These are phyloP conservation scores for Drosophila yakuba DNA, from an alignment of 1,140 invertebrate species.

Conservation along the genomic window DNA sequence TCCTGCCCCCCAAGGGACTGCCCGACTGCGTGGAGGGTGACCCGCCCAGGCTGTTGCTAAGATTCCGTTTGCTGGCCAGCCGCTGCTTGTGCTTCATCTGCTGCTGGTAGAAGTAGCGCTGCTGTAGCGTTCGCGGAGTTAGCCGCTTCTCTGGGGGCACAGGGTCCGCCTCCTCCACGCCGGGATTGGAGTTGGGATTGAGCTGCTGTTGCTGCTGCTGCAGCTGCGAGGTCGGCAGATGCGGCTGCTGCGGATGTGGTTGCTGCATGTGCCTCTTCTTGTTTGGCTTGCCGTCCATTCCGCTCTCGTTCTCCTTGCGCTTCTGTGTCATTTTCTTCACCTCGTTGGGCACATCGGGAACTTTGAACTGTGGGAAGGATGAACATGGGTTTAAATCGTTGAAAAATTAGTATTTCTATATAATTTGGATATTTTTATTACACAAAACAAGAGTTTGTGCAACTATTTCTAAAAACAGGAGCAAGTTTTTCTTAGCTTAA, in stretches of 20 bases:
- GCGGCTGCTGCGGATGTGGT: conserved; percentile 30
- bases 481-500: no score
- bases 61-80: conserved; percentile 57
- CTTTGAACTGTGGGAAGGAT: conserved; percentile 60
- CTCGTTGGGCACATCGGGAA: conserved; percentile 75
- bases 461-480: background rate
- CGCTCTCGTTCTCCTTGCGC: conserved; percentile 66
- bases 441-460: background rate
- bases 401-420: background rate
- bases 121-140: conserved; percentile 59
- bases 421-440: background rate
- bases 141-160: conserved; percentile 45
- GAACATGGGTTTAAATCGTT: background rate
- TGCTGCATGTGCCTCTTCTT: conserved; percentile 67
- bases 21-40: conserved; percentile 1
- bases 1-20: conserved; percentile 12
- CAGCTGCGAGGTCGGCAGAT: conserved; percentile 9
- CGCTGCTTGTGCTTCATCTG: conserved; percentile 73
- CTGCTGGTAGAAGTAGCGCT: conserved; percentile 71
- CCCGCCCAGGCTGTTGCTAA: conserved; percentile 23
- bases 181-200: conserved; percentile 2
- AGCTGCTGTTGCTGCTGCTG: conserved; percentile 20
- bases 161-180: conserved; percentile 43
- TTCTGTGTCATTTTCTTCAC: conserved; percentile 73
- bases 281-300: conserved; percentile 55